Percentiles rank a stretch among this genome's conserved stretches.
phyloP scores from a whole-genome alignment of 2,113 vertebrate genomes.

The Elanoides forficatus region DNA sequence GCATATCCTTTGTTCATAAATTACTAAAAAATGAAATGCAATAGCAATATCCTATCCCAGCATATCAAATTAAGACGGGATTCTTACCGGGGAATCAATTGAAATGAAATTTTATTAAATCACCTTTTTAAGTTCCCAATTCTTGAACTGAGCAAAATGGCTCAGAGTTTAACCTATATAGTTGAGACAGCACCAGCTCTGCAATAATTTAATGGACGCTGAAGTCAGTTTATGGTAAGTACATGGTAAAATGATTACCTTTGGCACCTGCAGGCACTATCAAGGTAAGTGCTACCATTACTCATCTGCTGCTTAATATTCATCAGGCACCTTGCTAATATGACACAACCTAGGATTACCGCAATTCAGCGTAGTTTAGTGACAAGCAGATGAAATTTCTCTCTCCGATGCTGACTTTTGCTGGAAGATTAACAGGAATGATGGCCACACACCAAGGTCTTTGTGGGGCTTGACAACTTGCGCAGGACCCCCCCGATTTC shows the following conservation, averaged over 20 bases:
- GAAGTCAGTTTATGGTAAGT: background rate
- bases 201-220: background rate
- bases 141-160: background rate
- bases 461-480: background rate
- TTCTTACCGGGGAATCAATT: background rate
- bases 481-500: background rate
- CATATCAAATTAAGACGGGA: background rate
- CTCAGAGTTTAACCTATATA: background rate
- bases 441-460: background rate
- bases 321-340: background rate
- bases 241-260: background rate
- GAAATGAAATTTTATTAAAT: background rate
- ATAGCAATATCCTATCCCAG: background rate
- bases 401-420: background rate
- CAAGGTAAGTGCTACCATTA: background rate
- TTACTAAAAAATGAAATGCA: background rate
- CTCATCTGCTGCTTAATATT: background rate
- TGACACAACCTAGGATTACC: background rate
- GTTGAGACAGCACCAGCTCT: background rate
- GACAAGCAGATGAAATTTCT: background rate
- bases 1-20: background rate
- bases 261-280: background rate
- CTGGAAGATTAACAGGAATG: background rate
- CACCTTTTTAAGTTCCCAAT: background rate
- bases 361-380: accelerated